Evolutionary conservation across 2,797 vertebrate genomes (phyloP).

Genomic region (Sciurus carolinensis): DNA sequence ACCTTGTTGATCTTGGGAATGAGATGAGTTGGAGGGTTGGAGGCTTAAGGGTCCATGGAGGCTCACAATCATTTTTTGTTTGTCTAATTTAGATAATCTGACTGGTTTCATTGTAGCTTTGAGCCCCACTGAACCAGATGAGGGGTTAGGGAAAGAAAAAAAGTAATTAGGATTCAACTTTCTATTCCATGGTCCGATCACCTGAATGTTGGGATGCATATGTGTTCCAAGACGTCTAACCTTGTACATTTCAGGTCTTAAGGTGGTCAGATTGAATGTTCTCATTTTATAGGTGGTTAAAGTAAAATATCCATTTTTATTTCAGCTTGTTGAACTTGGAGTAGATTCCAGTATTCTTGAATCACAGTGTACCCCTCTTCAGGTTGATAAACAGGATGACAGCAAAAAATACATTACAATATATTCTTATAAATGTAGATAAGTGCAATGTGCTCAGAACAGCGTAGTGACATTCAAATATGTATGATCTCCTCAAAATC

Average conservation of each 20-base stretch:
- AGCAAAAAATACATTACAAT: constrained; percentile 37
- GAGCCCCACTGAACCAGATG: background rate
- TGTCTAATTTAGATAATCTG: constrained; percentile 10
- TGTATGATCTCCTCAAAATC: background rate
- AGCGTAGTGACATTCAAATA: constrained; percentile 1
- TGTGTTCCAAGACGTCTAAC: background rate
- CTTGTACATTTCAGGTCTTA: background rate
- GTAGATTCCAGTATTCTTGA: constrained; percentile 29
- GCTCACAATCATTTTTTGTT: background rate
- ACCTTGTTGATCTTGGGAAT: constrained; percentile 13
- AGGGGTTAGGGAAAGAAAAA: constrained; percentile 61
- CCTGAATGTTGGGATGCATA: constrained; percentile 41
- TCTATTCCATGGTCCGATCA: constrained; percentile 8
- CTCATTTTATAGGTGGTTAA: constrained; percentile 16
- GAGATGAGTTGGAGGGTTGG: background rate
- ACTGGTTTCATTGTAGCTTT: constrained; percentile 37
- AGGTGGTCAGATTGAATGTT: background rate
- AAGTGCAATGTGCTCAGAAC: constrained; percentile 10
- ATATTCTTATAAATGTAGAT: background rate
- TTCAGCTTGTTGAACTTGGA: constrained; percentile 28
- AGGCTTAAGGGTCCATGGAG: background rate
- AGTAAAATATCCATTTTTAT: constrained; percentile 31
- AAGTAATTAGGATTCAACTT: constrained; percentile 70
- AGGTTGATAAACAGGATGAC: constrained; percentile 29
- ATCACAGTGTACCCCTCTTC: background rate